These are phyloP conservation scores for Drosophila suzukii DNA, from an alignment of 1,140 invertebrate species.

Conservation along the genomic window DNA sequence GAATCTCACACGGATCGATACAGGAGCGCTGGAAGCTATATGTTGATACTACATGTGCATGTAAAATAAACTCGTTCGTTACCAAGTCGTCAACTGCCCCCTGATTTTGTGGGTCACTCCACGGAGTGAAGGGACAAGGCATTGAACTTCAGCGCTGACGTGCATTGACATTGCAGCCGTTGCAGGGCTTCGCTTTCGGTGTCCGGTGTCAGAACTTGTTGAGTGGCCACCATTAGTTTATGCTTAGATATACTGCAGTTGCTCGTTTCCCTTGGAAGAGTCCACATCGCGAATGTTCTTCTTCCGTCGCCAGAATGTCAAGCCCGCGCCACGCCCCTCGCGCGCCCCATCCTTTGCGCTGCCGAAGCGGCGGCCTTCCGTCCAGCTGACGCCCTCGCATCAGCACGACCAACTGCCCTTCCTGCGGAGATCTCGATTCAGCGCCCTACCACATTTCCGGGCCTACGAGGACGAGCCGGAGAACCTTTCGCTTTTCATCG, in stretches of 20 bases:
- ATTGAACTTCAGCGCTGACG: conserved; percentile 61
- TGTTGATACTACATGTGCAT: conserved; percentile 48
- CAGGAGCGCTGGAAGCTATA: conserved; percentile 50
- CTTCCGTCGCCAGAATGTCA: conserved; percentile 63
- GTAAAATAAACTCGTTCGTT: conserved; percentile 32
- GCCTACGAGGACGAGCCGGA: conserved; percentile 63
- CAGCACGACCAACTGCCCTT: conserved; percentile 79
- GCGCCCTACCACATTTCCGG: conserved; percentile 77
- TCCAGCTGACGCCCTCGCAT: conserved; percentile 65
- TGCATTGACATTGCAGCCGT: conserved; percentile 70
- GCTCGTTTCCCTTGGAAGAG: conserved; percentile 35
- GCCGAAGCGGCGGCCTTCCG: conserved; percentile 57
- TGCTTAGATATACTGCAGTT: conserved; percentile 52
- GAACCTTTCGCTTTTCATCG: conserved; percentile 87
- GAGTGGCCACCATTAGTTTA: conserved; percentile 41
- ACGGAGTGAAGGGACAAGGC: conserved; percentile 42
- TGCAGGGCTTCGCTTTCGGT: conserved; percentile 62
- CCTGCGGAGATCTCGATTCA: conserved; percentile 70
- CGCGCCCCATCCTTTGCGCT: conserved; percentile 62
- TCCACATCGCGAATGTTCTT: conserved; percentile 65
- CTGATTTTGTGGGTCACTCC: conserved; percentile 46
- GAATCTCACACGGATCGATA: conserved; percentile 21
- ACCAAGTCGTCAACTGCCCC: conserved; percentile 3
- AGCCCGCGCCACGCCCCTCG: conserved; percentile 65
- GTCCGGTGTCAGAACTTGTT: conserved; percentile 63